Conservation (phyloP, 1,140 invertebrate genomes). For the Drosophila ficusphila region DNA sequence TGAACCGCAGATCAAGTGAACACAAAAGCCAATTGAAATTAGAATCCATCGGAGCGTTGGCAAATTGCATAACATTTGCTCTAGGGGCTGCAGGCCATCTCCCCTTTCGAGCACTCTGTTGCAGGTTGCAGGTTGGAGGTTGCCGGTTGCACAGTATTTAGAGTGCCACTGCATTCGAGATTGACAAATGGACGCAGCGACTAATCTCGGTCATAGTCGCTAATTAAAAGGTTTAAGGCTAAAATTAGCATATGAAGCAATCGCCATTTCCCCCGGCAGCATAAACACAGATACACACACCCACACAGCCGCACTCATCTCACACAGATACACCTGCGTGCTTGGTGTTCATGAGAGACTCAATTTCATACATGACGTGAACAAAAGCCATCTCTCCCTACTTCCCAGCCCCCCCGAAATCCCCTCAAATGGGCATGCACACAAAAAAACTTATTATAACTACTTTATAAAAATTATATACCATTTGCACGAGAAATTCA, state of each 20-base stretch:
- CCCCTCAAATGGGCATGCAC: not conserved
- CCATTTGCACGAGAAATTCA: no score
- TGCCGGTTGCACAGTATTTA: no score
- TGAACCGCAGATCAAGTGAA: slow-evolving; percentile 71
- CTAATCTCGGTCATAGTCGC: slow-evolving; percentile 77
- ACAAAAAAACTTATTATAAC: no score
- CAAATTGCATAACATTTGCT: slow-evolving; percentile 55
- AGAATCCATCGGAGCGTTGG: slow-evolving; percentile 34
- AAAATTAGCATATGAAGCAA: slow-evolving; percentile 74
- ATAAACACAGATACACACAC: slow-evolving; percentile 7
- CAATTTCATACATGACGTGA: slow-evolving; percentile 47
- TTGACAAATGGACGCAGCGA: slow-evolving; percentile 58
- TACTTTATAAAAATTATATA: no score
- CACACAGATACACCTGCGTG: slow-evolving; percentile 55
- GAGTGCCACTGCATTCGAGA: slow-evolving; percentile 19
- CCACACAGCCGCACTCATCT: slow-evolving; percentile 2
- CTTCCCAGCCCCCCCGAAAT: not conserved
- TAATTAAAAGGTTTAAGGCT: slow-evolving; percentile 82
- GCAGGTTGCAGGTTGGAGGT: slow-evolving; percentile 1
- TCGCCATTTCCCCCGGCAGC: slow-evolving; percentile 26
- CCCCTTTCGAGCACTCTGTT: not conserved
- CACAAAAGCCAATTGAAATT: slow-evolving; percentile 49
- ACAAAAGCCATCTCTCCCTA: slow-evolving; percentile 40
- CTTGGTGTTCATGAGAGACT: slow-evolving; percentile 65
- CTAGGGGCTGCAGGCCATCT: slow-evolving; percentile 27